Evolutionary conservation across 2,113 vertebrate genomes (phyloP), one percentile per base, ranked within the genome.

Genomic region (Oreotrochilus melanogaster): DNA sequence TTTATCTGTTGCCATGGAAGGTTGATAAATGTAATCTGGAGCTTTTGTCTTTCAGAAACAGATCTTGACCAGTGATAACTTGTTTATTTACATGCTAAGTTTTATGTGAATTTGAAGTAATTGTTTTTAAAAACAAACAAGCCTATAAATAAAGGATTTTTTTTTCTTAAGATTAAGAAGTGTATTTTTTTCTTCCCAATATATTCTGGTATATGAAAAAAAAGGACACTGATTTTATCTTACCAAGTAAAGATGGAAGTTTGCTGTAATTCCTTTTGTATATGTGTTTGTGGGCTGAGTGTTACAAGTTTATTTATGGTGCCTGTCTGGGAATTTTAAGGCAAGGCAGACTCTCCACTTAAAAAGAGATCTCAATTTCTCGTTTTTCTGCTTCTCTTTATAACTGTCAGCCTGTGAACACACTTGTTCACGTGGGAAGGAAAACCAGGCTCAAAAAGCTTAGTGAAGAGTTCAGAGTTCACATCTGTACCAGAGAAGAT

Each of bases 111-210:
- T 82, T 96, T 92, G 39, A 96, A 92, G 66, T 90, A 76, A 92
- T 66, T 93, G 91, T 61, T 97, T 97, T 97, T 95, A 92, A 95
- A 97, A 86, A 71, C 86, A 84, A 96, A 71, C 86, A 84, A 96
- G 83, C 65, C 81, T 97, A 81, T 92, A 86, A 95, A 97, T 98
- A 97, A 98, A 97, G 82, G 39, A 39, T 39, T 39, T 87, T 95
- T 95, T 88, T 94, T 94, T 66, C 92, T 86, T 85, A 92, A 86
- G 89, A 74, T 25, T 23, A 33, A 50, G 50, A 53, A 45, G 48
- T 92, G 39, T 54, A 21, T 28, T n/a, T 43, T 28, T 14, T 11
- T 2, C 21, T 6, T n/a, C 4, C 7, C 5, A n/a, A 0, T 72
- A 50, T 4, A 5, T 11, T 8, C 11, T 57, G 23, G 18, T 33